A percentile compares a stretch with the other conserved stretches of the same genome.
Conservation (phyloP, 2,888 invertebrate genomes). For the Tenthredo notha region DNA sequence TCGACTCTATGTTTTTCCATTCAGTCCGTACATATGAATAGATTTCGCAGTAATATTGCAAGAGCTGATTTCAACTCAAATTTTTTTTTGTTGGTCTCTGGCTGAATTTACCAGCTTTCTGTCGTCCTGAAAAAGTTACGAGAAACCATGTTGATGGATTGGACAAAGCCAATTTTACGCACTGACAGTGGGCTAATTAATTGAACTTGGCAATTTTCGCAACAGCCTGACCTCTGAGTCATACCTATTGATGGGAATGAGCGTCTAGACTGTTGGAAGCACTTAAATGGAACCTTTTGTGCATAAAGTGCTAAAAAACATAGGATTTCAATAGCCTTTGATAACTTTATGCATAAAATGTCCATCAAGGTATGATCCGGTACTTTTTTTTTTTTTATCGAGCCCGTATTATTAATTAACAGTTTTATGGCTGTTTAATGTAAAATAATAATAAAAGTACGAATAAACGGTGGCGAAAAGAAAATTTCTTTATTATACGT, state of each 20-base stretch:
- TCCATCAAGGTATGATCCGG: background rate
- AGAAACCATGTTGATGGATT: background rate
- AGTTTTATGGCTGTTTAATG: background rate
- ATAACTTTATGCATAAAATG: background rate
- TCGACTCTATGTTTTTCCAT: background rate
- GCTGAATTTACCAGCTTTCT: background rate
- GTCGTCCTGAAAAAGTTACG: background rate
- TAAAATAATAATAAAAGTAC: background rate
- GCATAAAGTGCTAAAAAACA: background rate
- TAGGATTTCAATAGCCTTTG: background rate
- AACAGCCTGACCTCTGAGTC: background rate
- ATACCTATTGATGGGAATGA: background rate
- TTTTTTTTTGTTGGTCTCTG: background rate
- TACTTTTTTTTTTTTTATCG: background rate
- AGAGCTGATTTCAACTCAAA: background rate
- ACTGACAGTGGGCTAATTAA: slow-evolving; percentile 11
- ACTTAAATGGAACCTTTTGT: background rate
- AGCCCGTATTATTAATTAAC: background rate
- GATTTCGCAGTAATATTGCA: background rate
- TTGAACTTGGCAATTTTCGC: background rate
- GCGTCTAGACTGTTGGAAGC: background rate
- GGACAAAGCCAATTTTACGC: background rate
- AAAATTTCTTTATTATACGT: too few relatives aligned
- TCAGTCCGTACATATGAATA: background rate
- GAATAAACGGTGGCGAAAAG: background rate